phyloP scores from a whole-genome alignment of 1,140 invertebrate species.

The Aphis craccivora region DNA sequence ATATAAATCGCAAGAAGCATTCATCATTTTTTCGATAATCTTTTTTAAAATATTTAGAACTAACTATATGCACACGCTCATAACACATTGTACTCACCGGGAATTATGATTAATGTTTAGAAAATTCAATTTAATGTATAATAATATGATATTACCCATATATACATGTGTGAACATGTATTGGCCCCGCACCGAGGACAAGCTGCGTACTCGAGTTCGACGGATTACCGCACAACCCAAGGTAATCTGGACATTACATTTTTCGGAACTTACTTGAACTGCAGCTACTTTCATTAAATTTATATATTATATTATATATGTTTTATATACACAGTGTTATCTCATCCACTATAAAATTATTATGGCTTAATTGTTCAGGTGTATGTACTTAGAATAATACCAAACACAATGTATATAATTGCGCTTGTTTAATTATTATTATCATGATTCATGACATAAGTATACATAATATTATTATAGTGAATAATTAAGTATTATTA shows the following conservation, averaged over 20 bases:
- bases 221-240: constrained; percentile 35
- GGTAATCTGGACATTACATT: constrained; percentile 37
- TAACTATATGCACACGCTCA: neutral
- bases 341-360: constrained; percentile 32
- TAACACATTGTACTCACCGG: neutral
- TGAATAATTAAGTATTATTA: neutral
- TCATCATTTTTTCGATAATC: neutral
- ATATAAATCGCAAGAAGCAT: neutral
- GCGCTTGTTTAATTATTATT: constrained; percentile 36
- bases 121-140: neutral
- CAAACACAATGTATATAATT: neutral
- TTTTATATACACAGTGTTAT: neutral
- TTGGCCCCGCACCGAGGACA: constrained; percentile 21
- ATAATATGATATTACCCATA: neutral
- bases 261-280: constrained; percentile 45
- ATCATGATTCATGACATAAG: neutral
- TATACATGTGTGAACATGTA: neutral
- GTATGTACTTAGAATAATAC: neutral
- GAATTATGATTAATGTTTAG: neutral
- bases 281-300: constrained; percentile 46
- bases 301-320: neutral
- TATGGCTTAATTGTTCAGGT: neutral
- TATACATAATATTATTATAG: neutral
- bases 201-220: neutral
- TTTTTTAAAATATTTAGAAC: neutral